A percentile compares a stretch with the other conserved stretches of the same genome.
Evolutionary conservation across 2,888 invertebrate species (phyloP).

Genomic region (Epinotia demarniana): DNA sequence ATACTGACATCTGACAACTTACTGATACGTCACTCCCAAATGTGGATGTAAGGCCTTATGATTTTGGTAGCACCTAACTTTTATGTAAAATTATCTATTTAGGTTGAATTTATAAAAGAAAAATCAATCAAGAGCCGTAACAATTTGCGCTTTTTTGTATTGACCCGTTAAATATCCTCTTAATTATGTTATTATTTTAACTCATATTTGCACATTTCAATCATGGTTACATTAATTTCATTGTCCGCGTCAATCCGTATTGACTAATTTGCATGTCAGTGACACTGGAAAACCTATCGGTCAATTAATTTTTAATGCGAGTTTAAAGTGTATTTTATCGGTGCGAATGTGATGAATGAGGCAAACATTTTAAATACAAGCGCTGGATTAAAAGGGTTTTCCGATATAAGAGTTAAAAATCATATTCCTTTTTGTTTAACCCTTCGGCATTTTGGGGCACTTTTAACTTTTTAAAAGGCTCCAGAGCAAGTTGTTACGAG

Average conservation of each 20-base stretch:
- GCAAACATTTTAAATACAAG: slow-evolving; percentile 17
- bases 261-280: slow-evolving; percentile 9
- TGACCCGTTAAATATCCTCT: too few species aligned
- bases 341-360: not conserved
- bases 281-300: not conserved
- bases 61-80: too few species aligned
- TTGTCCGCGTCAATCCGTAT: slow-evolving; percentile 9
- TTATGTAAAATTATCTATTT: too few species aligned
- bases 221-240: slow-evolving; percentile 15
- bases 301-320: not conserved
- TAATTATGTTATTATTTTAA: not conserved
- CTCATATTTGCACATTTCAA: not conserved
- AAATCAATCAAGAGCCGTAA: too few species aligned
- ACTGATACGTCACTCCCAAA: too few species aligned
- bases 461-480: too few species aligned
- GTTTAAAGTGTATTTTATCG: slow-evolving; percentile 9
- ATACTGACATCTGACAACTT: too few species aligned
- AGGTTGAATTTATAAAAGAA: too few species aligned
- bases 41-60: too few species aligned
- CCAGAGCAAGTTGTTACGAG: too few species aligned
- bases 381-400: slow-evolving; percentile 13
- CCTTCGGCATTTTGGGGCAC: not conserved
- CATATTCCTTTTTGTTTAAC: not conserved
- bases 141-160: too few species aligned
- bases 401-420: slow-evolving; percentile 1